These are phyloP conservation scores for Egretta garzetta DNA, from an alignment of 2,113 vertebrate genomes.

Conservation along the genomic window DNA sequence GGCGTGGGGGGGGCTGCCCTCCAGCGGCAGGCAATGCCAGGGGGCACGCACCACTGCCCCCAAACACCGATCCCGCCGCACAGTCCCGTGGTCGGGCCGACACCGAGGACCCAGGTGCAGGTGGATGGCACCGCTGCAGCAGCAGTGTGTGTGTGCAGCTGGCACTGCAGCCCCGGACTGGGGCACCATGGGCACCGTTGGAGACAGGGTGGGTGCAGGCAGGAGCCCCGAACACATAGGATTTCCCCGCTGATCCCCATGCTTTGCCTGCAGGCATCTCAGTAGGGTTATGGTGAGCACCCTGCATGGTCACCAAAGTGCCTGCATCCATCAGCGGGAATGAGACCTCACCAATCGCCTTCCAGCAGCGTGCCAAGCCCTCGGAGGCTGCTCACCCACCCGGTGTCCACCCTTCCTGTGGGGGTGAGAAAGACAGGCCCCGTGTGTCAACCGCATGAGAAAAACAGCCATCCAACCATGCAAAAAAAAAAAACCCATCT, in stretches of 20 bases:
- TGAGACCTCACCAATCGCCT: background rate
- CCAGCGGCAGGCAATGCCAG: background rate
- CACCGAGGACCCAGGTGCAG: background rate
- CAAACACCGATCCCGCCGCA: accelerated
- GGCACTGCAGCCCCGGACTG: accelerated
- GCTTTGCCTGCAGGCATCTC: background rate
- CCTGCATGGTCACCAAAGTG: background rate
- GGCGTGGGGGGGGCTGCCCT: background rate
- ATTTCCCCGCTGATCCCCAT: background rate
- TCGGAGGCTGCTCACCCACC: background rate
- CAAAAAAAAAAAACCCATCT: background rate
- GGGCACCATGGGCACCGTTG: accelerated
- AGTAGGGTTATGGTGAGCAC: accelerated
- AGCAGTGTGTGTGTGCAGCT: background rate
- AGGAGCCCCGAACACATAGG: accelerated
- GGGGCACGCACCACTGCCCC: too few relatives aligned
- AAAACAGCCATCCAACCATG: background rate
- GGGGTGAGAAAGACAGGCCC: background rate
- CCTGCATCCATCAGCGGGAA: too few relatives aligned
- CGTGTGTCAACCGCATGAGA: background rate
- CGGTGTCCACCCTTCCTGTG: background rate
- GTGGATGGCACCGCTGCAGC: too few relatives aligned
- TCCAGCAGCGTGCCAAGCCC: background rate
- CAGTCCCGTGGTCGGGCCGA: background rate
- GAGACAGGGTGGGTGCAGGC: background rate